A percentile compares a stretch with the other conserved stretches of the same genome.
Conservation (phyloP, 2,797 vertebrate species). For the Mareca strepera region DNA sequence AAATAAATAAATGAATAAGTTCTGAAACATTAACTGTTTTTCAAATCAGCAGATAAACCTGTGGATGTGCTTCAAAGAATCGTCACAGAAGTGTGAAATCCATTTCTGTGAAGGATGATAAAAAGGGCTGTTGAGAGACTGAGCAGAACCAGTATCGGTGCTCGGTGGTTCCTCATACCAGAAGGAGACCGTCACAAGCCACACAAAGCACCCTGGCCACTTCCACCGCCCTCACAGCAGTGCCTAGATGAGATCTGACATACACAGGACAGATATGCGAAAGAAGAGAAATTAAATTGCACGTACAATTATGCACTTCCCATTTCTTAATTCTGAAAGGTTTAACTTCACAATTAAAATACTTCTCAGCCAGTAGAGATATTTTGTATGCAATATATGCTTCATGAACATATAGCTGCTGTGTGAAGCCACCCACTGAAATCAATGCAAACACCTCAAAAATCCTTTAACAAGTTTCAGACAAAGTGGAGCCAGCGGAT, state of each 20-base stretch:
- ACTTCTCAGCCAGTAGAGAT: not conserved
- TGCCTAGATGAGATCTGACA: not conserved
- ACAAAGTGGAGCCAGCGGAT: not conserved
- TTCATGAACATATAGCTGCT: not conserved
- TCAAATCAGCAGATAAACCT: not conserved
- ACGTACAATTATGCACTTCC: not conserved
- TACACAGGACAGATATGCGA: not conserved
- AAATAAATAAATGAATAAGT: not conserved
- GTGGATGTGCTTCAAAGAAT: not conserved
- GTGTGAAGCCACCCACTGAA: not conserved
- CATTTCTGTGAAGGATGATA: not conserved
- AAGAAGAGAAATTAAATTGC: not conserved
- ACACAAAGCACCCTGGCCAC: accelerated
- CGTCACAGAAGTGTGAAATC: not conserved
- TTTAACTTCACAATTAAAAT: not conserved
- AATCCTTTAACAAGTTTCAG: not conserved
- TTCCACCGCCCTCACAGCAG: not conserved
- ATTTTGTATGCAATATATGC: not conserved
- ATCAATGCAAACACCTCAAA: not conserved
- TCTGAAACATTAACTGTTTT: not conserved
- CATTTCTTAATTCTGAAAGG: not conserved
- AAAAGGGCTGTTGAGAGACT: not conserved
- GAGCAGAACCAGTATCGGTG: not conserved
- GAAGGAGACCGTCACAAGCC: not conserved
- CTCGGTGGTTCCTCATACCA: no score